A percentile compares a stretch with the other conserved stretches of the same genome.
Evolutionary conservation across 2,113 vertebrate genomes (phyloP).

Genomic region (Cynoglossus semilaevis): DNA sequence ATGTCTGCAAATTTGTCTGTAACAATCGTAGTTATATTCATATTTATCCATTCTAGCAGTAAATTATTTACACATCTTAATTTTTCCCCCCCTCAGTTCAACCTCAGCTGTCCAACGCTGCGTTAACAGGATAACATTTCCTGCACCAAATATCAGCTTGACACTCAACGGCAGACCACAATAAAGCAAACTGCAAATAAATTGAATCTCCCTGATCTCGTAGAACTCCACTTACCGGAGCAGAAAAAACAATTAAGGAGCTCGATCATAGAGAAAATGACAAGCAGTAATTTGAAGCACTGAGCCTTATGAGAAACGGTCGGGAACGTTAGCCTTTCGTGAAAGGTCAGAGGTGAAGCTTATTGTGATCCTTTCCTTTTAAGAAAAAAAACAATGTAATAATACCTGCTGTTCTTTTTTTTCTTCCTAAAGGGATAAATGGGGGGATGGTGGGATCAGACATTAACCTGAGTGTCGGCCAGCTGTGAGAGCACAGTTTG

Average conservation of each 20-base stretch:
- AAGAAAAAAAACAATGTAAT: neutral
- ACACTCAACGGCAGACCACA: neutral
- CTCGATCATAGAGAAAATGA: slow-evolving; percentile 4
- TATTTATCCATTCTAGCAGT: no score
- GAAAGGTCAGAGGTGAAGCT: slow-evolving; percentile 3
- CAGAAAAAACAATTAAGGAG: slow-evolving; percentile 1
- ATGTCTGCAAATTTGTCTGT: no score
- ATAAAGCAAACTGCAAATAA: neutral
- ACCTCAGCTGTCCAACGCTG: neutral
- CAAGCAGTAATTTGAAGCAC: slow-evolving; percentile 13
- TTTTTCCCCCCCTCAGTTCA: no score
- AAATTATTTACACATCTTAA: no score
- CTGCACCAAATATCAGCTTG: neutral
- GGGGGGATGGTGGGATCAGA: slow-evolving; percentile 16
- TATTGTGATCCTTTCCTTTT: slow-evolving; percentile 17
- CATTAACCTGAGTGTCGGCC: slow-evolving; percentile 33
- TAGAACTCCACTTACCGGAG: neutral
- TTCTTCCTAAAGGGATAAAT: slow-evolving; percentile 5
- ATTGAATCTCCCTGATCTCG: neutral
- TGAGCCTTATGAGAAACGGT: slow-evolving; percentile 18
- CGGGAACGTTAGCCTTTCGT: slow-evolving; percentile 7
- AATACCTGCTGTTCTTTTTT: slow-evolving; percentile 17
- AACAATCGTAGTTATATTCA: no score
- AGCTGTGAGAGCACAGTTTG: slow-evolving; percentile 26
- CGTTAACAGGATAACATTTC: no score